Evolutionary conservation across 2,888 invertebrate species (phyloP).

Genomic region (Spialia ferax): DNA sequence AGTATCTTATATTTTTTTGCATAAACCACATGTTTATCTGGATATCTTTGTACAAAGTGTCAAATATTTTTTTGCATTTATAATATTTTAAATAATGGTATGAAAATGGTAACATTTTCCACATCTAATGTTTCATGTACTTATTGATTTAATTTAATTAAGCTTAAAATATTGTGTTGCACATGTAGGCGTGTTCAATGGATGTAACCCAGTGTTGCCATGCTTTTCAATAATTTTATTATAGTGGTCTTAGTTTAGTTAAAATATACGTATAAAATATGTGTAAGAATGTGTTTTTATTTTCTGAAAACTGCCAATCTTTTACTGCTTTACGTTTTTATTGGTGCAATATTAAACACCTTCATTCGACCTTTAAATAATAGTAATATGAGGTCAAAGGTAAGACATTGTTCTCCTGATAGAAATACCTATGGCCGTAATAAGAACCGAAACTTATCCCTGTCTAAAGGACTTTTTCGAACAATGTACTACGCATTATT

Average conservation of each 20-base stretch:
- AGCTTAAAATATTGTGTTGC: conserved; percentile 31
- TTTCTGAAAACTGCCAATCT: too few species aligned
- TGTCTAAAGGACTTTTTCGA: too few species aligned
- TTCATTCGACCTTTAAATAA: too few species aligned
- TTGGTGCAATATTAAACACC: too few species aligned
- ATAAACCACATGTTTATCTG: conserved; percentile 33
- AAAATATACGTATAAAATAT: conserved; percentile 42
- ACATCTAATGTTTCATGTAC: conserved; percentile 10
- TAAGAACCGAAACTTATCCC: too few species aligned
- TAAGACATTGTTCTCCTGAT: too few species aligned
- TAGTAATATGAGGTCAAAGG: too few species aligned
- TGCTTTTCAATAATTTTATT: conserved; percentile 41
- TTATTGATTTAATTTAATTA: conserved; percentile 26
- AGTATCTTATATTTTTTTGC: too few species aligned
- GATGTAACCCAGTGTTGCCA: conserved; percentile 42
- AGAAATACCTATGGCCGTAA: too few species aligned
- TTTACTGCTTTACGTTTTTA: too few species aligned
- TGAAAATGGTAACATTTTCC: conserved; percentile 31
- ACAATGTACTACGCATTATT: too few species aligned
- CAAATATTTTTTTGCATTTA: background rate
- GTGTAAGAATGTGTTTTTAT: conserved; percentile 27
- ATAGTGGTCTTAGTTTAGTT: conserved; percentile 39
- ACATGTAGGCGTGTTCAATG: conserved; percentile 31
- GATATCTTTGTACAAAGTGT: background rate
- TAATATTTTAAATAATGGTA: background rate